Base-by-base conservation (phyloP, 2,113 vertebrate species). In the Cranoglanis bouderius region DNA sequence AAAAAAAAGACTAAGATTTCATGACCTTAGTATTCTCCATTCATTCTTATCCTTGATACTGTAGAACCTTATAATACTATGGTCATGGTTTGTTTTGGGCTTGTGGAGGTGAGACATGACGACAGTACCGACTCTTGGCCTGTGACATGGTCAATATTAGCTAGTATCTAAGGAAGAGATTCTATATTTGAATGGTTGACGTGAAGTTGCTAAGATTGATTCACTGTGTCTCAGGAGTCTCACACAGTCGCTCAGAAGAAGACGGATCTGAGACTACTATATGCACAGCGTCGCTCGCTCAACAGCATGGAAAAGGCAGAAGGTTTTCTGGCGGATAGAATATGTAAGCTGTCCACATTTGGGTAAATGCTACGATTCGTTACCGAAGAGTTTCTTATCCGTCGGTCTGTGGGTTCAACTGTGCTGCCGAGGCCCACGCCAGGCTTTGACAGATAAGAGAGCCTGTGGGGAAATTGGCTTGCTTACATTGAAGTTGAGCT, bases 291-390 rank as follows among this genome's bases (percentile, higher is more conserved):
- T 43, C 32, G 57, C 86, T 88, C 63, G 9, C 55, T 61, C 80
- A 86, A 67, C 67, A 84, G 43, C 21, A 32, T 61, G 72, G 63
- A 65, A 38, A 61, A 89, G 63, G 18, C 80, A 43, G 38, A 80
- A 84, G 65, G 53, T 63, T 82, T 78, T 86, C 78, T 80, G 87
- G 72, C 57, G 82, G 61, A 26, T 80, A n/a, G 35, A 61, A 67
- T 57, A 80, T 51, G 35, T 32, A 74, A 88, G 57, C 55, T 40
- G 82, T 85, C 29, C 75, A 82, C 83, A 81, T 90, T 46, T 85
- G 75, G 49, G 77, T 77, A 75, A 86, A 87, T 29, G 72, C 78
- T 84, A 70, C 53, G 49, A 87, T 86, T 90, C 84, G 74, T 51
- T 87, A 77, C 61, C 51, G 80, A 74, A 74, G 78, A 83, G 57